A percentile compares a stretch with the other conserved stretches of the same genome.
Evolutionary conservation across 2,888 invertebrate genomes (phyloP).

Genomic region (Plagiodera versicolora): DNA sequence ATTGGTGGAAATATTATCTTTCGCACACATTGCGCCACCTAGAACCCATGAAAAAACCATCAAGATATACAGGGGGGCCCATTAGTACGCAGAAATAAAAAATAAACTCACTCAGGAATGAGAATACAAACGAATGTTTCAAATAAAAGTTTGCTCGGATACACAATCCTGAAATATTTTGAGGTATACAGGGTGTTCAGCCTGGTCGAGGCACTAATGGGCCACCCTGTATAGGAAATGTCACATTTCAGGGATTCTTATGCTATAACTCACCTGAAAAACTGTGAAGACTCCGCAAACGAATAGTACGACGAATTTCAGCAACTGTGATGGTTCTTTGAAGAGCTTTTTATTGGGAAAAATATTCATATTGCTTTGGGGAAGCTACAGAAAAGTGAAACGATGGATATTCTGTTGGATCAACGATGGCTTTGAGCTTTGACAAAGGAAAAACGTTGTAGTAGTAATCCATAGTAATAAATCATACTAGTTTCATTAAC

Average conservation of each 20-base stretch:
- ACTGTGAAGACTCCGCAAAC: background rate
- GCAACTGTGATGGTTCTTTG: background rate
- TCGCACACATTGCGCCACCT: slow-evolving; percentile 63
- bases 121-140: too few relatives aligned
- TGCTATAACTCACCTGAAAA: background rate
- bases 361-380: background rate
- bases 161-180: too few relatives aligned
- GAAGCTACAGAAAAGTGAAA: background rate
- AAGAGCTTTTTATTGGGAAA: background rate
- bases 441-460: too few relatives aligned
- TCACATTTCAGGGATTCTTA: too few relatives aligned
- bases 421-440: background rate
- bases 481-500: background rate
- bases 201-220: too few relatives aligned
- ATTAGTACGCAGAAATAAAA: too few relatives aligned
- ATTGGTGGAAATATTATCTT: slow-evolving; percentile 66
- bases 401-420: background rate
- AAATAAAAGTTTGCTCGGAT: too few relatives aligned
- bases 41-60: slow-evolving; percentile 25
- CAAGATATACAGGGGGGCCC: too few relatives aligned
- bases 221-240: too few relatives aligned
- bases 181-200: too few relatives aligned
- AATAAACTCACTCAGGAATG: too few relatives aligned
- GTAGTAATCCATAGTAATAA: too few relatives aligned
- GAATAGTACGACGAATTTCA: background rate